Evolutionary conservation across 2,888 invertebrate genomes (phyloP).

Genomic region (Torymus auratus): DNA sequence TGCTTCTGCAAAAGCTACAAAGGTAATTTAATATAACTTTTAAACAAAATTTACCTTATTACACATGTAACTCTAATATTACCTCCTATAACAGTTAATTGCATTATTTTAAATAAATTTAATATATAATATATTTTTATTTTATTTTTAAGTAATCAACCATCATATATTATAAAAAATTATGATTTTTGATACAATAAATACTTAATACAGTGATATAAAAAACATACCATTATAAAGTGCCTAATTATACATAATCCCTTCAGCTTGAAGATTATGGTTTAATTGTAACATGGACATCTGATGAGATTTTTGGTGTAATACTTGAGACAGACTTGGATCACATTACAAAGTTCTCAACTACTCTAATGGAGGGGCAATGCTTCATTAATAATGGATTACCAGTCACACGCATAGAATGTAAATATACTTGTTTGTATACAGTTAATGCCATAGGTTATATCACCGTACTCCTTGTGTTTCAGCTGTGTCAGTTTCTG

Average conservation of each 20-base stretch:
- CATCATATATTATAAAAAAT: too few relatives aligned
- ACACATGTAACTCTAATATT: too few relatives aligned
- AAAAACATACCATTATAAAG: too few relatives aligned
- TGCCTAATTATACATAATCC: constrained; percentile 31
- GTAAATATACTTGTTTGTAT: constrained; percentile 78
- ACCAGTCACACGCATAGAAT: constrained; percentile 86
- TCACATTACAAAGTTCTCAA: constrained; percentile 84
- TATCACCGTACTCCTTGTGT: constrained; percentile 58
- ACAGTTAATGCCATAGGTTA: background rate
- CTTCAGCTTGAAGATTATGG: constrained; percentile 88
- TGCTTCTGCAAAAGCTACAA: constrained; percentile 69
- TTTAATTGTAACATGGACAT: constrained; percentile 88
- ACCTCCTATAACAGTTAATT: too few relatives aligned
- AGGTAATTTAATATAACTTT: constrained; percentile 64
- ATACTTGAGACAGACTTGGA: constrained; percentile 88
- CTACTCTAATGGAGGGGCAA: constrained; percentile 84
- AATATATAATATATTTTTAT: too few relatives aligned
- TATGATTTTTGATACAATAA: too few relatives aligned
- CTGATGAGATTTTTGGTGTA: constrained; percentile 85
- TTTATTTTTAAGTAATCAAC: too few relatives aligned
- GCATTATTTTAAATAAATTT: too few relatives aligned
- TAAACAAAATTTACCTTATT: too few relatives aligned
- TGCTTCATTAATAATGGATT: constrained; percentile 88
- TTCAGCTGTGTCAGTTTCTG: constrained; percentile 81
- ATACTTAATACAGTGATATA: too few relatives aligned